Base-by-base conservation (phyloP, 2,888 invertebrate species). In the Monochamus alternatus region DNA sequence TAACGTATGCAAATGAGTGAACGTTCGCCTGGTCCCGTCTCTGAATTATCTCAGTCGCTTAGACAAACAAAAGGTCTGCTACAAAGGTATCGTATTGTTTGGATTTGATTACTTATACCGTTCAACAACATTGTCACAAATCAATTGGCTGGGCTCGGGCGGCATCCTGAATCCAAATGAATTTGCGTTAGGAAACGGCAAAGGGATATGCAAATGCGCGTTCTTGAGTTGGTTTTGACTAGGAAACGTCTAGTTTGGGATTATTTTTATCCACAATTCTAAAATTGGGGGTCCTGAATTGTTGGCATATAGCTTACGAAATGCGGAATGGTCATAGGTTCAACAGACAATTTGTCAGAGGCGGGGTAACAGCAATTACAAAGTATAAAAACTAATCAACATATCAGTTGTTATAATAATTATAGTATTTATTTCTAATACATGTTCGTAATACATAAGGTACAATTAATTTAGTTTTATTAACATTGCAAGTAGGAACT, bases 1-100 rank as follows among this genome's bases (percentile, higher is more conserved):
- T 80, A 82, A 83, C 81, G 77, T 83, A 84, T 84, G 84, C 84
- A 83, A 84, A 84, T 84, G 78, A 58, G 77, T 76, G 80, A 81
- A 81, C 74, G 59, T 55, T 64, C 58, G 55, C 68, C 73, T 63
- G 74, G 75, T 70, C 71, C 64, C 67, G 68, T 75, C 68, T 68
- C 68, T 47, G 76, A 83, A 82, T 83, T 81, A 82, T 83, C 83
- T 82, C 82, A 81, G 81, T 81, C 76, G 82, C 78, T 81, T 82
- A 80, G 68, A 75, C 79, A 83, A 83, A 83, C 81, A 83, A 77
- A 81, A 77, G 75, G 78, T 68, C 78, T 72, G 74, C 75, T 76
- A 78, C 80, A 81, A 81, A 83, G 80, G 81, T 81, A 81, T 78
- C 79, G 80, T 81, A 75, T 80, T 82, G 82, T 81, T 82, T 82